Conservation (phyloP, 2,797 vertebrate species). For the Cryptoblepharus egeriae region DNA sequence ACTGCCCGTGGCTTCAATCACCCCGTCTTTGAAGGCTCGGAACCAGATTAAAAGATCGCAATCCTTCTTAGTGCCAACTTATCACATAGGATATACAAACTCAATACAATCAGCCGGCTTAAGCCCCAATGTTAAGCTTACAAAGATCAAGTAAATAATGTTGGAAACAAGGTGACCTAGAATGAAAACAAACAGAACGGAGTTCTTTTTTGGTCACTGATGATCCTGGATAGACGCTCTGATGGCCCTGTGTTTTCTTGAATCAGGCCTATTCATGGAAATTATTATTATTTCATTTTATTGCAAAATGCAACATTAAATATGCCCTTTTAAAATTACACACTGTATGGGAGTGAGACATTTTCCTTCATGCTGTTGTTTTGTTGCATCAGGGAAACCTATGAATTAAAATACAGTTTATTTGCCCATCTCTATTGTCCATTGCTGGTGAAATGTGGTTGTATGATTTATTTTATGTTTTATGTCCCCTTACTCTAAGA, state of each 20-base stretch:
- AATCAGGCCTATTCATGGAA: not conserved
- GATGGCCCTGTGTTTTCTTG: not conserved
- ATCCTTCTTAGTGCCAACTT: conserved; percentile 76
- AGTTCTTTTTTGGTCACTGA: conserved; percentile 9
- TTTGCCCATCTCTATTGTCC: too few species aligned
- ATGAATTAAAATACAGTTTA: too few species aligned
- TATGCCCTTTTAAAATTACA: not conserved
- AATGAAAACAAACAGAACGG: conserved; percentile 51
- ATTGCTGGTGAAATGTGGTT: too few species aligned
- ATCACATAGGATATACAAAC: conserved; percentile 70
- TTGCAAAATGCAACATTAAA: not conserved
- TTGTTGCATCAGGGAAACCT: not conserved
- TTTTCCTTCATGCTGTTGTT: not conserved
- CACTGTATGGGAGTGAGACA: not conserved
- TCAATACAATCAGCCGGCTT: conserved; percentile 72
- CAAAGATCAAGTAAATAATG: conserved; percentile 67
- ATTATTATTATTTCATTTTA: not conserved
- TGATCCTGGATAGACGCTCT: not conserved
- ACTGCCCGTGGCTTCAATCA: conserved; percentile 72
- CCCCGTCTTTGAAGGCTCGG: conserved; percentile 68
- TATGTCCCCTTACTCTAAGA: too few species aligned
- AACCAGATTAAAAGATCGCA: conserved; percentile 78
- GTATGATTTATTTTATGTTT: too few species aligned
- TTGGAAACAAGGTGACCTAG: conserved; percentile 73
- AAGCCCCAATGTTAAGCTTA: conserved; percentile 67